A percentile compares a stretch with the other conserved stretches of the same genome.
Conservation (phyloP, 92 coral and sea anemone species). For the Porites cylindrica region DNA sequence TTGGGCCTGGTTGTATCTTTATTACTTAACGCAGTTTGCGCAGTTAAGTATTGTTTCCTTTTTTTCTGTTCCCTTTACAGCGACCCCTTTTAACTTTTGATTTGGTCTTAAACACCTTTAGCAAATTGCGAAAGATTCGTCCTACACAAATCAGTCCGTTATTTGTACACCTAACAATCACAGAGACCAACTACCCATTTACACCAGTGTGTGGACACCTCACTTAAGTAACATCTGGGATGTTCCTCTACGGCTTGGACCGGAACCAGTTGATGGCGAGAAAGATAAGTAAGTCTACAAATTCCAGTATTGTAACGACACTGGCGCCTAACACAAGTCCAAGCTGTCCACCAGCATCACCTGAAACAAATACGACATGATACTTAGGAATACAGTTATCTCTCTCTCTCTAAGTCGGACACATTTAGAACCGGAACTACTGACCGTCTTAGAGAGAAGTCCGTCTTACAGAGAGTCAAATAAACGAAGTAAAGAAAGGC, state of each 20-base stretch:
- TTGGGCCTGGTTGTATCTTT: no score
- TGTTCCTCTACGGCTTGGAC: background rate
- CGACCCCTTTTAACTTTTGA: background rate
- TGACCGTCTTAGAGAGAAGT: no score
- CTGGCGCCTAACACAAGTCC: slow-evolving; percentile 82
- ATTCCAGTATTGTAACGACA: slow-evolving; percentile 68
- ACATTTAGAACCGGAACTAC: no score
- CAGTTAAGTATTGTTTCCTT: background rate
- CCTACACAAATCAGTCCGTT: background rate
- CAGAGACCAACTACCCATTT: background rate
- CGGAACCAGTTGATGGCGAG: slow-evolving; percentile 46
- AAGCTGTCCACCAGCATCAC: slow-evolving; percentile 81
- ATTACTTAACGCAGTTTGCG: no score
- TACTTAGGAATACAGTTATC: background rate
- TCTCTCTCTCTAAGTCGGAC: no score
- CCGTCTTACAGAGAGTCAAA: no score
- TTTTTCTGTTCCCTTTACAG: background rate
- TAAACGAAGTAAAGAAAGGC: no score
- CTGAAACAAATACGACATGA: slow-evolving; percentile 12
- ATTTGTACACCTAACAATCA: background rate
- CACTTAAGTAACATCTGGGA: background rate
- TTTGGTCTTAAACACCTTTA: background rate
- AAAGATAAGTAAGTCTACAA: slow-evolving; percentile 61
- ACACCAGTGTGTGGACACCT: background rate
- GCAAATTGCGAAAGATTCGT: background rate